A percentile compares a stretch with the other conserved stretches of the same genome.
These are phyloP conservation scores for Aphidoletes aphidimyza DNA, from an alignment of 2,888 invertebrate species.

Conservation along the genomic window DNA sequence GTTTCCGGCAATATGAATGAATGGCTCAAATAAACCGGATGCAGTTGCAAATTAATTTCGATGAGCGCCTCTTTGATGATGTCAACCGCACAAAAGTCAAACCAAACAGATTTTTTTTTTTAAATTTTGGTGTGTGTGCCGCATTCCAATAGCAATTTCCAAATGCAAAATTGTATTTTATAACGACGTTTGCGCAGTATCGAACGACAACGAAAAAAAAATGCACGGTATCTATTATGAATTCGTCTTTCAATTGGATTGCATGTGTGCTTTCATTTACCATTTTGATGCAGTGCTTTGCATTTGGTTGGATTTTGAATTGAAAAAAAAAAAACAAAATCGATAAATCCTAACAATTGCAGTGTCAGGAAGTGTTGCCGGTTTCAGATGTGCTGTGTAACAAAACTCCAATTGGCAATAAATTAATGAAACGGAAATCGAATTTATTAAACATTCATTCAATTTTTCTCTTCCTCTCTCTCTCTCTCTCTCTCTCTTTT, in stretches of 20 bases:
- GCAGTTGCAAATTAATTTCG: background rate
- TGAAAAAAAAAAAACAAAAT: background rate
- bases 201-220: background rate
- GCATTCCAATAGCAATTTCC: background rate
- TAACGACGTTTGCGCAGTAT: background rate
- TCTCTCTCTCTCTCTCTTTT: background rate
- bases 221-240: too few species aligned
- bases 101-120: background rate
- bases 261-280: background rate
- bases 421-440: constrained; percentile 46
- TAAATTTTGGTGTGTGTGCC: too few species aligned
- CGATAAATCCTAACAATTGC: constrained; percentile 45
- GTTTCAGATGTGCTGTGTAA: background rate
- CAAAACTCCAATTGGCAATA: constrained; percentile 30
- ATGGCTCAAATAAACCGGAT: background rate
- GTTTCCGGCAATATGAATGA: background rate
- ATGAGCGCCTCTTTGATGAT: background rate
- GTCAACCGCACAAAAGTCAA: background rate
- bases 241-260: background rate
- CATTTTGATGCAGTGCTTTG: background rate
- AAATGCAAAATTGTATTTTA: background rate
- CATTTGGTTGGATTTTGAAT: background rate
- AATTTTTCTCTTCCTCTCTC: background rate
- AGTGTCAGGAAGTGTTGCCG: background rate
- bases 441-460: constrained; percentile 43